phyloP scores from a whole-genome alignment of 2,888 invertebrate species.

The Latrodectus elegans region DNA sequence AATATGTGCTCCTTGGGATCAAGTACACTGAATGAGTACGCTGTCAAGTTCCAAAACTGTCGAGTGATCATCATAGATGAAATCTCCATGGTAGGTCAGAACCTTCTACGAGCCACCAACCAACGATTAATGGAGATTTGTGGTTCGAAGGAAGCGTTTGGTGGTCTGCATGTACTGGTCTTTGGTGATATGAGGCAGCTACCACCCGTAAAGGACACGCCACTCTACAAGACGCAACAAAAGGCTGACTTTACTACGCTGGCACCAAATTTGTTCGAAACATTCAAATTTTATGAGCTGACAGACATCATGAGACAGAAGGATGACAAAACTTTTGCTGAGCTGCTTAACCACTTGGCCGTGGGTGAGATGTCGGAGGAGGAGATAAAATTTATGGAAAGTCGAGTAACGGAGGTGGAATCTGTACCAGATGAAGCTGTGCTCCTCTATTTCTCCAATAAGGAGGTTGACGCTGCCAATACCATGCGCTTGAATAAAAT shows the following conservation, averaged over 20 bases:
- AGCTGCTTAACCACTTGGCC: not conserved
- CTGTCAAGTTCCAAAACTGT: not conserved
- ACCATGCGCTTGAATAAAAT: not conserved
- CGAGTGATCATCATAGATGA: not conserved
- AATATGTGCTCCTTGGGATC: not conserved
- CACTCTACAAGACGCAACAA: not conserved
- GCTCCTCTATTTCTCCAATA: not conserved
- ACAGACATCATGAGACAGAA: constrained; percentile 18
- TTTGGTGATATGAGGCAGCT: not conserved
- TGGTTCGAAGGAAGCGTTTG: not conserved
- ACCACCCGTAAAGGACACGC: not conserved
- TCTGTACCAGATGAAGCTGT: not conserved
- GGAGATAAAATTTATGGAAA: not conserved
- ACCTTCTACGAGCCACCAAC: not conserved
- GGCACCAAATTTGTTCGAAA: not conserved
- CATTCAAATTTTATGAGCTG: constrained; percentile 3
- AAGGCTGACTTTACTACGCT: not conserved
- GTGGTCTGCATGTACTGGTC: not conserved
- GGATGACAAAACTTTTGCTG: constrained; percentile 18
- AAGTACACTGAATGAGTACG: not conserved
- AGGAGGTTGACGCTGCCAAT: not conserved
- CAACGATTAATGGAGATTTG: not conserved
- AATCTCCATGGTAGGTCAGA: not conserved
- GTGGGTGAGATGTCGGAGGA: not conserved
- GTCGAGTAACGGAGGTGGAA: not conserved